Conservation (phyloP, 2,113 vertebrate species). For the Platichthys flesus region DNA sequence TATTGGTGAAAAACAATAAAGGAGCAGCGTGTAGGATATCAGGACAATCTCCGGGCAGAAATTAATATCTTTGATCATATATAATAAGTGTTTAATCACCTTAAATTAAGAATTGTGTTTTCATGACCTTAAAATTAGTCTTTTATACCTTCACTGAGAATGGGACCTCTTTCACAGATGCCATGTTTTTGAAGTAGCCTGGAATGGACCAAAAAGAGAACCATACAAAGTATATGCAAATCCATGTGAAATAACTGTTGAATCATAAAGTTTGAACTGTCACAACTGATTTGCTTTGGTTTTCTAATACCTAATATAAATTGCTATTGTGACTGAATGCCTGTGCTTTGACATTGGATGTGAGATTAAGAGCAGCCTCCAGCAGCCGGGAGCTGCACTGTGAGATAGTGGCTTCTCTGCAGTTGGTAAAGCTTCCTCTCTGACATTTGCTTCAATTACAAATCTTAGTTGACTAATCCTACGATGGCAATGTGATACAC, state of each 20-base stretch:
- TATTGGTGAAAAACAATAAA: no score
- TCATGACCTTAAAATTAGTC: no score
- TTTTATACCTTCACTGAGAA: no score
- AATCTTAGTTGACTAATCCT: conserved; percentile 51
- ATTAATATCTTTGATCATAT: no score
- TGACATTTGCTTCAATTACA: conserved; percentile 55
- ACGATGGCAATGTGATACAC: conserved; percentile 31
- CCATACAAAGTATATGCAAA: background rate
- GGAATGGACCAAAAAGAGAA: background rate
- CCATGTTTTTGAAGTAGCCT: background rate
- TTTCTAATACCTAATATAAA: no score
- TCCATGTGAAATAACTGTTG: background rate
- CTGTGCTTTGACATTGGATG: no score
- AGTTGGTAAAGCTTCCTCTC: conserved; percentile 39
- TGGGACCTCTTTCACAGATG: background rate
- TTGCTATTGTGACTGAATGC: no score
- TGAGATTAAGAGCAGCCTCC: no score
- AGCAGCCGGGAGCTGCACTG: conserved; percentile 14
- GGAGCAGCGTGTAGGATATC: no score
- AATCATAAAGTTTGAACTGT: no score
- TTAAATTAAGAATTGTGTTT: background rate
- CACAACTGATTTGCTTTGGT: no score
- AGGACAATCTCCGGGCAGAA: no score
- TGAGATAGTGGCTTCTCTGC: conserved; percentile 41
- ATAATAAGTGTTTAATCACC: background rate